These are phyloP conservation scores for Phylloscopus collybita DNA, from an alignment of 2,797 vertebrate genomes.

Conservation along the genomic window DNA sequence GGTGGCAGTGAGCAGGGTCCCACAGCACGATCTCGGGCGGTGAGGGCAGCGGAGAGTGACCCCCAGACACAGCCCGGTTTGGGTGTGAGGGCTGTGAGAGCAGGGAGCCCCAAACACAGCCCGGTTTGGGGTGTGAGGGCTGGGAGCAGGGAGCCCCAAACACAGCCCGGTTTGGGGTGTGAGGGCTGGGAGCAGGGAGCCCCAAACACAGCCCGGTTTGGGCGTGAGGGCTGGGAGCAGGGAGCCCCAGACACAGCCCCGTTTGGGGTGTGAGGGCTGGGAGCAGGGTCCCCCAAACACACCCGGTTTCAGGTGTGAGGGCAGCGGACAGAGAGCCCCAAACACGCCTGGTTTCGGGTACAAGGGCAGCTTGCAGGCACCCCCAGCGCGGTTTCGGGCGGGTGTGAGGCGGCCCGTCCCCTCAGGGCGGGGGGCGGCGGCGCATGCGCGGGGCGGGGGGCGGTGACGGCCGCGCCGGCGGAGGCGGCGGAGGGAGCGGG, in stretches of 20 bases:
- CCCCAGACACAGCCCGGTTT: not conserved
- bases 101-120: not conserved
- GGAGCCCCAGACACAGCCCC: too few relatives aligned
- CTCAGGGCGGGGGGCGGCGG: not conserved
- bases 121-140: not conserved
- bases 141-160: not conserved
- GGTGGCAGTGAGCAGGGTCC: not conserved
- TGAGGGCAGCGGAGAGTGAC: too few relatives aligned
- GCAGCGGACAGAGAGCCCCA: too few relatives aligned
- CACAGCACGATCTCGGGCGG: not conserved
- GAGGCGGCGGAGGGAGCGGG: not conserved
- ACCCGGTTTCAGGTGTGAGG: not conserved
- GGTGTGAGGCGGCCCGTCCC: not conserved
- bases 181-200: too few relatives aligned
- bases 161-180: not conserved
- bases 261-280: too few relatives aligned
- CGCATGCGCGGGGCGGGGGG: conserved; percentile 48
- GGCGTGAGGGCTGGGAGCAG: not conserved
- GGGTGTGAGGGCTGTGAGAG: fast-evolving
- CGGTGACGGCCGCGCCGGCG: conserved; percentile 12
- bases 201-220: not conserved
- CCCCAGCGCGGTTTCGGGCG: not conserved
- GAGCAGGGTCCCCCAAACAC: not conserved
- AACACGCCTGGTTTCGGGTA: too few relatives aligned
- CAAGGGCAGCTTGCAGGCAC: fast-evolving